phyloP scores from a whole-genome alignment of 2,797 vertebrate species.

The Rhinichthys osculus region DNA sequence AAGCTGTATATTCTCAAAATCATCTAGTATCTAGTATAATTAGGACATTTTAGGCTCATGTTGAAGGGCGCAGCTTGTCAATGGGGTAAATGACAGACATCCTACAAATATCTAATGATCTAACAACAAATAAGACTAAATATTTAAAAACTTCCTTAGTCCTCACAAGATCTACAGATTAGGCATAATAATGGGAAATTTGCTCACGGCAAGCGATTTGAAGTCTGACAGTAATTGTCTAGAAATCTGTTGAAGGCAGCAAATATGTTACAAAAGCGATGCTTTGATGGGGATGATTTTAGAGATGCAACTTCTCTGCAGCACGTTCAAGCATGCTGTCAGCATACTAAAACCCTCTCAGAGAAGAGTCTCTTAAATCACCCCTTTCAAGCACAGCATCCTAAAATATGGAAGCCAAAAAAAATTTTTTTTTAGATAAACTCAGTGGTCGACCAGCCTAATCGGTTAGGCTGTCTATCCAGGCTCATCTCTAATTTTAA shows the following conservation, averaged over 20 bases:
- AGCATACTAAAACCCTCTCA: conserved; percentile 22
- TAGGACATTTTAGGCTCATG: background rate
- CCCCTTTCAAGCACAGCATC: background rate
- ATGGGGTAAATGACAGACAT: background rate
- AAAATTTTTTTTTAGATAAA: background rate
- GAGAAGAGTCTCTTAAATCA: background rate
- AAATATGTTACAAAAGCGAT: conserved; percentile 28
- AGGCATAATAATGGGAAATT: conserved; percentile 9
- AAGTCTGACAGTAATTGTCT: conserved; percentile 40
- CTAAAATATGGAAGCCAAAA: conserved; percentile 4
- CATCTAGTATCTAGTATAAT: background rate
- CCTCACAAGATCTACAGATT: conserved; percentile 22
- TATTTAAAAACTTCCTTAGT: conserved; percentile 15
- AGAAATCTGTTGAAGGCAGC: conserved; percentile 14
- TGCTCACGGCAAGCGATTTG: conserved; percentile 15
- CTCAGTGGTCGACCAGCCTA: background rate
- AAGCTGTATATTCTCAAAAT: background rate
- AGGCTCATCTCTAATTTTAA: conserved; percentile 1
- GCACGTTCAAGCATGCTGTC: conserved; percentile 16
- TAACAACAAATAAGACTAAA: conserved; percentile 6
- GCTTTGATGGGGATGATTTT: conserved; percentile 24
- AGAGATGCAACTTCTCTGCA: conserved; percentile 32
- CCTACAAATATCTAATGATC: conserved; percentile 2
- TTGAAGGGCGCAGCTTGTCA: background rate
- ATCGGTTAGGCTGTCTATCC: background rate